Base-by-base conservation (phyloP, 1,140 invertebrate genomes). In the Drosophila fuyamai region DNA sequence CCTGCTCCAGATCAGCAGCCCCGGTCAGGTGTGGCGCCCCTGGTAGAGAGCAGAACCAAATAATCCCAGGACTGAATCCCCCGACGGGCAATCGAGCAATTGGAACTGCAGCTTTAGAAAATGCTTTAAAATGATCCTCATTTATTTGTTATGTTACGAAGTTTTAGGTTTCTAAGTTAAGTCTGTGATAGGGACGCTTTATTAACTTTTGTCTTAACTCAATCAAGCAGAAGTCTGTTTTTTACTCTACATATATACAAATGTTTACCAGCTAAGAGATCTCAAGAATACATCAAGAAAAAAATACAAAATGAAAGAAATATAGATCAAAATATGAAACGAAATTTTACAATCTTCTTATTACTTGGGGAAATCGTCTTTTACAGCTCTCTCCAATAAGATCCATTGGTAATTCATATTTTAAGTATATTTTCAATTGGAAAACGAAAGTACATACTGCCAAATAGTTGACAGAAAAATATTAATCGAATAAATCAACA, bases 91-190 rank as follows among this genome's bases (percentile, higher is more conserved):
- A 73, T 54, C 57, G 51, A 73, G 83, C 83, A 86, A 86, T 51
- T 88, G 53, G 71, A 72, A 76, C 59, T 47, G 50, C 62, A 83
- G 83, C 83, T 86, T 88, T 86, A 88, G 56, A 79, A 67, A 66
- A 88, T 88, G 82, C 79, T 86, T 86, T 86, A 88, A 72, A 80
- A 88, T 89, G 84, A 89, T 89, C 77, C 65, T 89, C 84, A 88
- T 81, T 82, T 76, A 44, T 65, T 58, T 66, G 61, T 66, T 79
- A 81, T 79, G 77, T 89, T 89, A 89, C 59, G 54, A 72, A 72
- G 73, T 75, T 81, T 88, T 81, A 74, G 76, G 57, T 32, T 58
- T 61, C 43, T 83, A 83, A 78, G 80, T 84, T 89, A 84, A 72
- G 80, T 84, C 84, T 89, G 84, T 89, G 84, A 89, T 88, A 88